Evolutionary conservation across 2,797 vertebrate species (phyloP).

Genomic region (Apogon hyalosoma): DNA sequence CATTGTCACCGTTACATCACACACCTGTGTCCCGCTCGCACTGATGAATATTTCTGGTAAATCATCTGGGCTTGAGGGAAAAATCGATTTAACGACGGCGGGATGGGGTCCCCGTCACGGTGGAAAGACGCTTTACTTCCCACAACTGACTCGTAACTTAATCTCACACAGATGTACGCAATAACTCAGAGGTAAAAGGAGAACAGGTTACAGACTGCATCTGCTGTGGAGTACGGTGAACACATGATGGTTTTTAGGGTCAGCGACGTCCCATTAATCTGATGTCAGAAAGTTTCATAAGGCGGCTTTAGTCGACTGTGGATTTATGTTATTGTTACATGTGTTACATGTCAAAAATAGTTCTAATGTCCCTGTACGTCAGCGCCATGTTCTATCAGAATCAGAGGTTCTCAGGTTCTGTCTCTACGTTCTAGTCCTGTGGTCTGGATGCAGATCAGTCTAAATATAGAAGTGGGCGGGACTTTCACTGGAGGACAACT

Average conservation of each 20-base stretch:
- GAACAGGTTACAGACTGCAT: neutral
- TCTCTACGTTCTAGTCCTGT: no score
- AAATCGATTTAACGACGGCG: conserved; percentile 49
- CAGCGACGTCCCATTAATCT: no score
- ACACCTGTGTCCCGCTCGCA: conserved; percentile 62
- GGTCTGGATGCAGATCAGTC: no score
- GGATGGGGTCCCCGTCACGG: conserved; percentile 26
- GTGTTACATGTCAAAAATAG: no score
- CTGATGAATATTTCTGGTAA: conserved; percentile 54
- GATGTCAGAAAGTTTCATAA: conserved; percentile 10
- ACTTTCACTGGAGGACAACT: no score
- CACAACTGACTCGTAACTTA: neutral
- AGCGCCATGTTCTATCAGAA: no score
- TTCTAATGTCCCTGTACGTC: no score
- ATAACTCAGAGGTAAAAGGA: neutral
- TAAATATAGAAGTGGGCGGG: no score
- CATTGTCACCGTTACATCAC: conserved; percentile 46
- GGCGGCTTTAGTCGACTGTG: conserved; percentile 3
- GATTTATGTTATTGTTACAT: neutral
- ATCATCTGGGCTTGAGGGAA: conserved; percentile 40
- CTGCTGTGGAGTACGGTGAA: neutral
- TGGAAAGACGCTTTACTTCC: neutral
- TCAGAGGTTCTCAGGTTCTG: no score
- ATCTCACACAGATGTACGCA: neutral
- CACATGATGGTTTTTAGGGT: neutral